Conservation (phyloP, 2,888 invertebrate genomes). For the Nipponacmea schrenckii region DNA sequence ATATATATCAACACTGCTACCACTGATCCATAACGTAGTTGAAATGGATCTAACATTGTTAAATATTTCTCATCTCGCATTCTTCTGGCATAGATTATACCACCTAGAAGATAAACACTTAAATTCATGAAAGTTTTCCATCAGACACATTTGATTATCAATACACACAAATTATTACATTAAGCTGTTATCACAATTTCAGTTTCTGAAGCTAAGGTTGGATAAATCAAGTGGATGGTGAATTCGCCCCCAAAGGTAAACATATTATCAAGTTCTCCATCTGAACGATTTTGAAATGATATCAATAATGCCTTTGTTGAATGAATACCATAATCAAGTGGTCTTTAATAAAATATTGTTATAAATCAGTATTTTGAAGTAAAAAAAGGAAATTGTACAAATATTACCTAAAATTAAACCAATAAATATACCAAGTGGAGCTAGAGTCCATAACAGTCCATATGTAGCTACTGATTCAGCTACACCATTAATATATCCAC, state of each 20-base stretch:
- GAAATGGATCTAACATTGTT: conserved; percentile 62
- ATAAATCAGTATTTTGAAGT: too few relatives aligned
- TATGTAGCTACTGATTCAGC: conserved; percentile 57
- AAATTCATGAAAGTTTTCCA: neutral
- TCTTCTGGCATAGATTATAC: conserved; percentile 53
- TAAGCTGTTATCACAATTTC: too few relatives aligned
- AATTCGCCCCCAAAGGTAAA: too few relatives aligned
- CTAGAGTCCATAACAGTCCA: conserved; percentile 62
- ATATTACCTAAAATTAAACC: conserved; percentile 58
- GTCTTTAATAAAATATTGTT: too few relatives aligned
- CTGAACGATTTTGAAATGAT: too few relatives aligned
- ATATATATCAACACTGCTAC: conserved; percentile 51
- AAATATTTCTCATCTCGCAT: conserved; percentile 58
- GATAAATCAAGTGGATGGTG: too few relatives aligned
- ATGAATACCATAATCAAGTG: too few relatives aligned
- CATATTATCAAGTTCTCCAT: too few relatives aligned
- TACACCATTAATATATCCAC: conserved; percentile 63
- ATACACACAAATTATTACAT: neutral
- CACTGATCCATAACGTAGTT: conserved; percentile 49
- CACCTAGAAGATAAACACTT: conserved; percentile 42
- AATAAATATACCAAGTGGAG: conserved; percentile 61
- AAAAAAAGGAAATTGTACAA: too few relatives aligned
- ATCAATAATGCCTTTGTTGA: too few relatives aligned
- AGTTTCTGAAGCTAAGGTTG: too few relatives aligned
- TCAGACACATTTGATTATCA: neutral